phyloP scores from a whole-genome alignment of 2,113 vertebrate genomes.

The Hyperoodon ampullatus region DNA sequence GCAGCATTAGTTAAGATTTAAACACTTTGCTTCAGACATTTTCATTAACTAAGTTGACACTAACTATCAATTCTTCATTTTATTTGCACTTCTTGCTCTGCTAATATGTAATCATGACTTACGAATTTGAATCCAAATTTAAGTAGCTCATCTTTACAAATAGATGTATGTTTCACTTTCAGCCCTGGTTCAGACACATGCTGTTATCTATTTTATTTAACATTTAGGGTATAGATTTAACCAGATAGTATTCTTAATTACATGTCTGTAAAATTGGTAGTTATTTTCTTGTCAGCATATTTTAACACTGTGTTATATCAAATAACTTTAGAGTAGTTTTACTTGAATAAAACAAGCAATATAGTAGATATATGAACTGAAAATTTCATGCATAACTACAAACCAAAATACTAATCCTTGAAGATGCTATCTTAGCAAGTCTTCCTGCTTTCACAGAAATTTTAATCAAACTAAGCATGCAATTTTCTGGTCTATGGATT shows the following conservation, averaged over 20 bases:
- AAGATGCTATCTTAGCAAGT: slow-evolving; percentile 49
- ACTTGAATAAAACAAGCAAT: slow-evolving; percentile 34
- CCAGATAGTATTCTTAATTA: not conserved
- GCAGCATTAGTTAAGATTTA: slow-evolving; percentile 79
- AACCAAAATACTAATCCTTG: slow-evolving; percentile 3
- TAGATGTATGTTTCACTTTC: not conserved
- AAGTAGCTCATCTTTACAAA: slow-evolving; percentile 45
- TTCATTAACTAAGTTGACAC: slow-evolving; percentile 79
- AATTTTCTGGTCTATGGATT: slow-evolving; percentile 45
- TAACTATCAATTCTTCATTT: slow-evolving; percentile 78
- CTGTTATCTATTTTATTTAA: not conserved
- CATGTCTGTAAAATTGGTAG: not conserved
- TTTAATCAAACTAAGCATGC: slow-evolving; percentile 6
- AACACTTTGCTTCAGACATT: slow-evolving; percentile 71
- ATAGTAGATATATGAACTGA: not conserved
- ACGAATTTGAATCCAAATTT: slow-evolving; percentile 58
- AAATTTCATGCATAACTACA: not conserved
- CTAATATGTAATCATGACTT: slow-evolving; percentile 66
- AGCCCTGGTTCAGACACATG: not conserved
- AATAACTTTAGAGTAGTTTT: slow-evolving; percentile 21
- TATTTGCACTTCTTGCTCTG: slow-evolving; percentile 69
- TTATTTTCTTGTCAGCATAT: not conserved
- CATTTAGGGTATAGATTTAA: not conserved
- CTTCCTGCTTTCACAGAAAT: slow-evolving; percentile 11
- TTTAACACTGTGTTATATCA: not conserved